phyloP scores from a whole-genome alignment of 1,140 invertebrate genomes.

The Dendroctonus valens region DNA sequence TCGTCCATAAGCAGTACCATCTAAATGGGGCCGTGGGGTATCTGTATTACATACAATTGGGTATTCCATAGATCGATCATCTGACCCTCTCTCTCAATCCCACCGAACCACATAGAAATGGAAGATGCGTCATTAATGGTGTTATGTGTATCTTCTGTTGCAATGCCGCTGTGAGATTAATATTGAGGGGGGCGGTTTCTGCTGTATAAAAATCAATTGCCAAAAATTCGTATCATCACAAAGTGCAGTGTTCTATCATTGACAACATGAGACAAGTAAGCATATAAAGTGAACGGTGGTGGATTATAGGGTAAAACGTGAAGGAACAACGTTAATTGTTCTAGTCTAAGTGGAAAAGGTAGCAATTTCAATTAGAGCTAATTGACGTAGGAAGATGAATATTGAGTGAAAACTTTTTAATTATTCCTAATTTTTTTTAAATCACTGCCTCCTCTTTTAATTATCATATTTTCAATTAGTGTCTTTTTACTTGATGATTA shows the following conservation, averaged over 20 bases:
- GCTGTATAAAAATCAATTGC: conserved; percentile 32
- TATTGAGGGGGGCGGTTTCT: conserved; percentile 23
- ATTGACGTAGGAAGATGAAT: too few relatives aligned
- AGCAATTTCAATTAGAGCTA: too few relatives aligned
- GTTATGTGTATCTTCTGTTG: conserved; percentile 30
- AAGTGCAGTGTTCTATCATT: conserved; percentile 22
- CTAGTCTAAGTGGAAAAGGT: too few relatives aligned
- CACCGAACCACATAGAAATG: not conserved
- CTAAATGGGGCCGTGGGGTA: conserved; percentile 7
- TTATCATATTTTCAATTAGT: too few relatives aligned
- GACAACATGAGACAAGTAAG: conserved; percentile 36
- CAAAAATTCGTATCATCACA: conserved; percentile 30
- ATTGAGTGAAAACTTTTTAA: too few relatives aligned
- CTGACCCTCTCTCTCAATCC: conserved; percentile 3
- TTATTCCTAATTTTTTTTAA: too few relatives aligned
- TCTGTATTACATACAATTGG: conserved; percentile 5
- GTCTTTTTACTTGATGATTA: too few relatives aligned
- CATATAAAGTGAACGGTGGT: too few relatives aligned
- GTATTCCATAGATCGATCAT: conserved; percentile 1
- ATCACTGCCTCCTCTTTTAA: too few relatives aligned
- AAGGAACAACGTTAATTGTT: too few relatives aligned
- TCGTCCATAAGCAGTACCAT: conserved; percentile 18
- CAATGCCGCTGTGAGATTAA: conserved; percentile 10
- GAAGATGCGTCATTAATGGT: conserved; percentile 11
- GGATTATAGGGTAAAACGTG: too few relatives aligned